Evolutionary conservation across 2,888 invertebrate genomes (phyloP).

Genomic region (Dryomyza anilis): DNA sequence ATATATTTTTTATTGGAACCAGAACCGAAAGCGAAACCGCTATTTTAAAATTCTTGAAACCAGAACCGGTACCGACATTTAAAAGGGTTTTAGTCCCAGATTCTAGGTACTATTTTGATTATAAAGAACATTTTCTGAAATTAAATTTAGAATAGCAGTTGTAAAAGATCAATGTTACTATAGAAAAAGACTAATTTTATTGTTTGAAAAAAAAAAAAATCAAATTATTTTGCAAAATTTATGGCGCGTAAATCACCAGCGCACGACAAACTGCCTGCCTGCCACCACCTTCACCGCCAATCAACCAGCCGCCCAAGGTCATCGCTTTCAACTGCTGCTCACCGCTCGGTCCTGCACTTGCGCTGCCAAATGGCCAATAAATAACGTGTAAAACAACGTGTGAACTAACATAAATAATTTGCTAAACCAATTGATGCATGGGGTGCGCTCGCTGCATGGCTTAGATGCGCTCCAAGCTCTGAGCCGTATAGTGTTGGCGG

Average conservation of each 20-base stretch:
- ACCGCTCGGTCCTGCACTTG: background rate
- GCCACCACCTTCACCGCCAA: background rate
- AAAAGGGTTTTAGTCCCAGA: too few relatives aligned
- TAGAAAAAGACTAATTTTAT: too few relatives aligned
- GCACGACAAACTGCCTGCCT: constrained; percentile 27
- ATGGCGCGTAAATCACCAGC: constrained; percentile 48
- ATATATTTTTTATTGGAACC: too few relatives aligned
- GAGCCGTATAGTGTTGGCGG: too few relatives aligned
- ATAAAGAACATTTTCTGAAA: background rate
- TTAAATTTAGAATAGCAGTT: background rate
- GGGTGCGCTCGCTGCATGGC: constrained; percentile 15
- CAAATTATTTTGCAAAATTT: constrained; percentile 42
- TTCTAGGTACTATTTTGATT: too few relatives aligned
- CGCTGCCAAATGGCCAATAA: constrained; percentile 41
- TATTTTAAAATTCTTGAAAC: too few relatives aligned
- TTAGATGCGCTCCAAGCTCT: constrained; percentile 23
- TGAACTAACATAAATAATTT: constrained; percentile 59
- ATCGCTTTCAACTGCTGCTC: constrained; percentile 25
- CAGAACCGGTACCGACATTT: too few relatives aligned
- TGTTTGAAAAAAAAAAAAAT: too few relatives aligned
- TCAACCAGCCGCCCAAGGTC: constrained; percentile 49
- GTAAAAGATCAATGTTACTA: too few relatives aligned
- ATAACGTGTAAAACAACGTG: constrained; percentile 59
- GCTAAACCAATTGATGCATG: constrained; percentile 37
- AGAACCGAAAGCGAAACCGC: too few relatives aligned